phyloP scores from a whole-genome alignment of 92 coral and sea anemone genomes.

The Galaxea fascicularis region DNA sequence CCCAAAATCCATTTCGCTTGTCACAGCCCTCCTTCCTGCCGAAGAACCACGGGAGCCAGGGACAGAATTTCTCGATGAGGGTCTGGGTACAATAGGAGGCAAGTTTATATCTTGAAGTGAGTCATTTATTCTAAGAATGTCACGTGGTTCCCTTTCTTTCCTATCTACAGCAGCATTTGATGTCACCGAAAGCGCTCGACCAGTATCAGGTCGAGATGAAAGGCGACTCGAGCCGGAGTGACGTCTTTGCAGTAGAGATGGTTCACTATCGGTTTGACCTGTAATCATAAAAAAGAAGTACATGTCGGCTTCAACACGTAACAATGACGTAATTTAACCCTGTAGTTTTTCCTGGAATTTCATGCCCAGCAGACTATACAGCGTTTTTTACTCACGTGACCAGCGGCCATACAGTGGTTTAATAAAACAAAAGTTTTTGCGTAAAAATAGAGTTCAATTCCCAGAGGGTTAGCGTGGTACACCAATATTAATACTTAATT shows the following conservation, averaged over 20 bases:
- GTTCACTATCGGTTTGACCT: slow-evolving; percentile 10
- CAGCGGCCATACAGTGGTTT: too few species aligned
- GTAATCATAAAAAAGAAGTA: not conserved
- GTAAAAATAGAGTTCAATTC: too few species aligned
- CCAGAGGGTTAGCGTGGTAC: too few species aligned
- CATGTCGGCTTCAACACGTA: too few species aligned
- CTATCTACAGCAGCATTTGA: not conserved
- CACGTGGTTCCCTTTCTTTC: not conserved
- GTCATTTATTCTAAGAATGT: not conserved
- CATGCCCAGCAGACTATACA: too few species aligned
- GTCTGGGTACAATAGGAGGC: slow-evolving; percentile 66
- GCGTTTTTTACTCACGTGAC: too few species aligned
- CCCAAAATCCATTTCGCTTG: slow-evolving; percentile 37
- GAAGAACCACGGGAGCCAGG: slow-evolving; percentile 46
- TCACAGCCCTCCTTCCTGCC: slow-evolving; percentile 23
- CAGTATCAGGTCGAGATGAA: slow-evolving; percentile 35
- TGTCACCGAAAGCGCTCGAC: slow-evolving; percentile 6
- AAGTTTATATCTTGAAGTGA: slow-evolving; percentile 57
- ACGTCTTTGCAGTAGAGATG: slow-evolving; percentile 31
- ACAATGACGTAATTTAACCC: too few species aligned
- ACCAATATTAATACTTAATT: too few species aligned
- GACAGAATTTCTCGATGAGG: slow-evolving; percentile 18
- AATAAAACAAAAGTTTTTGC: too few species aligned
- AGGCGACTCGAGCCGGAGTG: slow-evolving; percentile 41
- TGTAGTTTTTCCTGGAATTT: too few species aligned